Evolutionary conservation across 2,113 vertebrate species (phyloP).

Genomic region (Microtus oregoni): DNA sequence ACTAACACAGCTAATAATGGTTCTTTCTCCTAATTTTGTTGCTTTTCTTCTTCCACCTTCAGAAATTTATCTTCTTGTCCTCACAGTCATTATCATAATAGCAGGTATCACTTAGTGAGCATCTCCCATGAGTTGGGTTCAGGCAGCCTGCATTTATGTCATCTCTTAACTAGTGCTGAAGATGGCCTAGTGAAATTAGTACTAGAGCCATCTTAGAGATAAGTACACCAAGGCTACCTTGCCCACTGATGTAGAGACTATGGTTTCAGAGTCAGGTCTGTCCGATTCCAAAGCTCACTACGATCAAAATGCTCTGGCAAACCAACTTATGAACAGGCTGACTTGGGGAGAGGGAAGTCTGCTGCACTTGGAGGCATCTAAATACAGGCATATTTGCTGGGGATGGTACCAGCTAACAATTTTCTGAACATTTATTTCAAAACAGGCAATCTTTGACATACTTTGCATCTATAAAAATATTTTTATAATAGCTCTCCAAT

Average conservation of each 20-base stretch:
- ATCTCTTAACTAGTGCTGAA: slow-evolving; percentile 10
- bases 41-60: not conserved
- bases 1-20: not conserved
- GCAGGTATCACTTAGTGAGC: not conserved
- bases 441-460: slow-evolving; percentile 21
- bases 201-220: not conserved
- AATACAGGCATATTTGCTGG: slow-evolving; percentile 8
- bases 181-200: not conserved
- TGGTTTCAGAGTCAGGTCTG: slow-evolving; percentile 39
- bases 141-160: not conserved
- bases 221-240: slow-evolving; percentile 17
- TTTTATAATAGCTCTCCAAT: slow-evolving; percentile 42
- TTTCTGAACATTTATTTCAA: slow-evolving; percentile 59
- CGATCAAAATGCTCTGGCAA: not conserved
- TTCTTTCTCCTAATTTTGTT: not conserved
- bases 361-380: not conserved
- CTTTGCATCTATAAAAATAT: slow-evolving; percentile 53
- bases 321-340: not conserved
- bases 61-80: not conserved
- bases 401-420: not conserved
- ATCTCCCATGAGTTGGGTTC: not conserved
- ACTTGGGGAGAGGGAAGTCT: not conserved
- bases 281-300: slow-evolving; percentile 29
- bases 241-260: not conserved
- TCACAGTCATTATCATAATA: not conserved